A percentile compares a stretch with the other conserved stretches of the same genome.
phyloP scores from a whole-genome alignment of 2,113 vertebrate species.

The Pachypanchax playfairii region DNA sequence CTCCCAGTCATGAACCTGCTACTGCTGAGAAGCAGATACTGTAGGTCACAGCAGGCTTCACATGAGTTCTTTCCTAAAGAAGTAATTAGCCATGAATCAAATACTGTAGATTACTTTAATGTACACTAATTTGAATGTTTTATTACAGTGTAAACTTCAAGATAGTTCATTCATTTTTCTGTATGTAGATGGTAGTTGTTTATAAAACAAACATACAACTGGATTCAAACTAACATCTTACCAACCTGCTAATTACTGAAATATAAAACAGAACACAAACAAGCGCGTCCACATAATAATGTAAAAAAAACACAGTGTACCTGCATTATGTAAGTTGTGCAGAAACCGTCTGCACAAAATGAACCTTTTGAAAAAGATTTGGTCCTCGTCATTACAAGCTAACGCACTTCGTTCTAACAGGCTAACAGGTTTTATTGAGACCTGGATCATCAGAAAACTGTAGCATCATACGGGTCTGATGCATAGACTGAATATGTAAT shows the following conservation, averaged over 20 bases:
- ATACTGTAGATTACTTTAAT: slow-evolving; percentile 4
- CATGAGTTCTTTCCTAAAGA: slow-evolving; percentile 8
- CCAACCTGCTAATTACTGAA: not conserved
- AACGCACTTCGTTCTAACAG: slow-evolving; percentile 6
- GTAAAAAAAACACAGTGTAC: slow-evolving; percentile 30
- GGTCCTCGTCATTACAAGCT: not conserved
- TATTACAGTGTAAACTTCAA: slow-evolving; percentile 3
- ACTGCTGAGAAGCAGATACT: slow-evolving; percentile 7
- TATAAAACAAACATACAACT: not conserved
- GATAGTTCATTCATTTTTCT: not conserved
- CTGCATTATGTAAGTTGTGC: slow-evolving; percentile 6
- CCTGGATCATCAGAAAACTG: slow-evolving; percentile 4
- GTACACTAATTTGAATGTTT: slow-evolving; percentile 9
- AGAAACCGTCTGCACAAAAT: slow-evolving; percentile 8
- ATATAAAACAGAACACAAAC: not conserved
- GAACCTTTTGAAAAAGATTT: slow-evolving; percentile 31
- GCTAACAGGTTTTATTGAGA: slow-evolving; percentile 8
- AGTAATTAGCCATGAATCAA: slow-evolving; percentile 18
- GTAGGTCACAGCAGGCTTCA: slow-evolving; percentile 9
- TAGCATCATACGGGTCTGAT: no score
- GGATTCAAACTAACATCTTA: slow-evolving; percentile 5
- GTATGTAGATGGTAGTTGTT: not conserved
- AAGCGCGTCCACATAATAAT: not conserved
- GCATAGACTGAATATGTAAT: no score
- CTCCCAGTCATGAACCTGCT: slow-evolving; percentile 20